Percentiles rank a stretch among this genome's conserved stretches.
phyloP scores from a whole-genome alignment of 2,888 invertebrate species.

The Drosophila antonietae region DNA sequence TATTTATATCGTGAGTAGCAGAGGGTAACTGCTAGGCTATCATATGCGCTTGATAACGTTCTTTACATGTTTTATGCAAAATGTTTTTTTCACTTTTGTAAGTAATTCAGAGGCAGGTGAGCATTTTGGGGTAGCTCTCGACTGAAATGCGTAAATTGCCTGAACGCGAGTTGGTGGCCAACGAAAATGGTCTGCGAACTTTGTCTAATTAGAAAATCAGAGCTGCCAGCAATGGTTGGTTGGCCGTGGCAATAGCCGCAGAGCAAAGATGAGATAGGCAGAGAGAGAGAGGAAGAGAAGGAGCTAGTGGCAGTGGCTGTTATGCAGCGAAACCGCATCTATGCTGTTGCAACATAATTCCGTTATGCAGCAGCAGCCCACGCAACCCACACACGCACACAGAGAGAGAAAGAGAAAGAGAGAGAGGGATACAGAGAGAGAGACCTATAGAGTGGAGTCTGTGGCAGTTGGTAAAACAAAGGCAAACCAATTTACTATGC shows the following conservation, averaged over 20 bases:
- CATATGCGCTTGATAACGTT: accelerated
- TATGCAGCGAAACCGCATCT: constrained; percentile 32
- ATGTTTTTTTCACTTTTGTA: not conserved
- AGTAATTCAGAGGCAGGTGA: constrained; percentile 36
- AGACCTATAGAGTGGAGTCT: not conserved
- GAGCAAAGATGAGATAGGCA: not conserved
- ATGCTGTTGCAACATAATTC: constrained; percentile 46
- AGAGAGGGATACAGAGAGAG: no score
- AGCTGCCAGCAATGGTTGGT: constrained; percentile 42
- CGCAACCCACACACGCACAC: not conserved
- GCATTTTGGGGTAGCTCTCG: not conserved
- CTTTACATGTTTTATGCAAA: not conserved
- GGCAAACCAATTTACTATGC: constrained; percentile 47
- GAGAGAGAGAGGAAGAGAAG: not conserved
- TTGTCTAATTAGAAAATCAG: constrained; percentile 75
- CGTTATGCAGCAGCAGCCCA: constrained; percentile 36
- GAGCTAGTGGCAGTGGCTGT: not conserved
- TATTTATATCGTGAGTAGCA: not conserved
- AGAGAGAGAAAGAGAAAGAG: no score
- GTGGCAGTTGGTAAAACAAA: constrained; percentile 29
- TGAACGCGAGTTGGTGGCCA: constrained; percentile 58
- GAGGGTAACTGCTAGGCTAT: not conserved
- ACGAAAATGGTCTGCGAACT: constrained; percentile 62
- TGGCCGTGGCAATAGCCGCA: constrained; percentile 28
- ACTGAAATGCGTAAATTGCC: constrained; percentile 57